These are phyloP conservation scores for Styela plicata DNA, from an alignment of 23 tunicate species.

Conservation along the genomic window DNA sequence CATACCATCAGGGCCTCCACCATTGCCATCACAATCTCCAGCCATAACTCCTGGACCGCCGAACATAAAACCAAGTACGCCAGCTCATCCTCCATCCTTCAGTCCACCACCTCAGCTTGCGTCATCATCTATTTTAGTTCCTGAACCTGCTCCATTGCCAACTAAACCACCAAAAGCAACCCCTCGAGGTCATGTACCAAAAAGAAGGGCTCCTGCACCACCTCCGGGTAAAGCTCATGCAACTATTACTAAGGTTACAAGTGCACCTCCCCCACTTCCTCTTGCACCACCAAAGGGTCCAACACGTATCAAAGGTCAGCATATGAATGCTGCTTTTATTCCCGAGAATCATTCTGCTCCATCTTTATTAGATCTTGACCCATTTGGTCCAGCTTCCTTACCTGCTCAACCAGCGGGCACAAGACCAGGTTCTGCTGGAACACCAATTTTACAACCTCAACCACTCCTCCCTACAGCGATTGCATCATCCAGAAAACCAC, in stretches of 20 bases:
- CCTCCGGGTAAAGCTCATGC: constrained; percentile 29
- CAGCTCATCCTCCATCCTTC: not conserved
- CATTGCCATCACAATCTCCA: constrained; percentile 6
- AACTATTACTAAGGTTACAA: not conserved
- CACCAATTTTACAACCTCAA: too few relatives aligned
- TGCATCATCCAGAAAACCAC: not conserved
- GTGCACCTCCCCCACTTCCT: constrained; percentile 23
- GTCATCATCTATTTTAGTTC: constrained; percentile 5
- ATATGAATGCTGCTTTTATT: constrained; percentile 5
- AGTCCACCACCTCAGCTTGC: not conserved
- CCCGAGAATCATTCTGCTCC: constrained; percentile 9
- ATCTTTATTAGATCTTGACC: constrained; percentile 5
- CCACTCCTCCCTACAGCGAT: not conserved
- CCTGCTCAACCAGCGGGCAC: not conserved
- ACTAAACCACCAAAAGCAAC: constrained; percentile 63
- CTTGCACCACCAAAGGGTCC: constrained; percentile 5
- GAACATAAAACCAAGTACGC: not conserved
- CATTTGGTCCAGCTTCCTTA: not conserved
- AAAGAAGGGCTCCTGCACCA: constrained; percentile 70
- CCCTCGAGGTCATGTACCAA: constrained; percentile 70
- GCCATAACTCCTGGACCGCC: not conserved
- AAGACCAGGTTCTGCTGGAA: not conserved
- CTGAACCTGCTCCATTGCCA: constrained; percentile 20
- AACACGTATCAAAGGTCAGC: not conserved
- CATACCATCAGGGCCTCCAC: constrained; percentile 26